Base-by-base conservation (phyloP, 2,797 vertebrate species). In the Phoebastria nigripes region DNA sequence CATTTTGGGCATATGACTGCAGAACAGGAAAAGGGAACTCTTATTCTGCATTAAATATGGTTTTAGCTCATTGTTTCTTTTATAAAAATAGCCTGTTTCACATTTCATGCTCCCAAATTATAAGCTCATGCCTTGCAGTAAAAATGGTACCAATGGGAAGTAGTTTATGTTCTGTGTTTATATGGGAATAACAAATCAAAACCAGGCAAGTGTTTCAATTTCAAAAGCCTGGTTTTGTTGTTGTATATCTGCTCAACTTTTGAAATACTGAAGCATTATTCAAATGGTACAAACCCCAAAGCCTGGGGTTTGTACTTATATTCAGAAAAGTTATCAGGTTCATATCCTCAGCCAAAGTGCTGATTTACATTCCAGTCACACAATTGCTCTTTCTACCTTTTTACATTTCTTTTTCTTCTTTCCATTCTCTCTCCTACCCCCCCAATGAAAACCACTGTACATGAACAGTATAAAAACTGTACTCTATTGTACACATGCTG, bases 121-220 rank as follows among this genome's bases (percentile, higher is more conserved):
- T 55, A 80, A 92, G 62, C 47, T 85, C 46, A 94, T 85, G 31
- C 46, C 35, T 94, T 94, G 91, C 6, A 12, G 93, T 93, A 92
- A 96, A 94, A 97, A 59, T 21, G 15, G 82, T 61, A 81, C 55
- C 71, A 96, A 33, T 91, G 70, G 90, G 76, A 97, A 97, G 82
- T 33, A 95, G 69, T 96, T 94, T 94, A 62, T 87, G 37, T 55
- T 87, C 66, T 83, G 12, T 37, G 25, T 70, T 96, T 97, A 87
- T 62, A 44, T 73, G 59, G 46, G 74, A 89, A 90, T 92, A 96
- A 89, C 49, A 97, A 97, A 97, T 96, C 88, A 98, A 97, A 97
- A 94, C 49, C 85, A 96, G 90, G 83, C 55, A 63, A 92, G 51
- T 49, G 52, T 86, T 97, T 95, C 63, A 59, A 59, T 90, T 97